phyloP scores from a whole-genome alignment of 1,140 invertebrate genomes.

The Drosophila bifasciata region DNA sequence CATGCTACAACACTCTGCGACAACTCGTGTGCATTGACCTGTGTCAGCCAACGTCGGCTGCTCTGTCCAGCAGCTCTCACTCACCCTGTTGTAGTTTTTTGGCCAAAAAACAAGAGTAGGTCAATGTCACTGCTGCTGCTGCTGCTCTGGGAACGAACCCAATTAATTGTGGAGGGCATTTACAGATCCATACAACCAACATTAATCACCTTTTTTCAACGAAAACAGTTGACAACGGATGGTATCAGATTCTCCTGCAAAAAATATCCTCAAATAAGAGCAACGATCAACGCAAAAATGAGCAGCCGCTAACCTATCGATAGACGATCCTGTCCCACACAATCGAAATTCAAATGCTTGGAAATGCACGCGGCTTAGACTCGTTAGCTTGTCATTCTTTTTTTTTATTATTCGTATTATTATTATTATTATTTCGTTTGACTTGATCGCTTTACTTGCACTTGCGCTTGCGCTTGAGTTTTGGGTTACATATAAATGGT shows the following conservation, averaged over 20 bases:
- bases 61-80: conserved; percentile 44
- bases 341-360: too few relatives aligned
- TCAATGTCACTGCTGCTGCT: conserved; percentile 74
- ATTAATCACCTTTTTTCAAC: conserved; percentile 34
- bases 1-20: conserved; percentile 66
- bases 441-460: conserved; percentile 46
- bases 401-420: conserved; percentile 40
- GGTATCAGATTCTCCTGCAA: background rate
- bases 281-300: too few relatives aligned
- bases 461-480: background rate
- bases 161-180: conserved; percentile 33
- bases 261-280: too few relatives aligned
- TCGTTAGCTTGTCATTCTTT: background rate
- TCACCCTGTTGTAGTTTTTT: conserved; percentile 40
- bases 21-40: conserved; percentile 76
- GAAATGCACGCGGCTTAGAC: too few relatives aligned
- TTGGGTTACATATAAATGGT: conserved; percentile 48
- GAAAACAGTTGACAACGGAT: conserved; percentile 3
- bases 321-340: too few relatives aligned
- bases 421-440: conserved; percentile 53
- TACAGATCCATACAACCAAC: conserved; percentile 18
- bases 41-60: conserved; percentile 49
- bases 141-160: conserved; percentile 39
- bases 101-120: conserved; percentile 52
- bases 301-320: too few relatives aligned